Evolutionary conservation across 2,113 vertebrate genomes (phyloP), one percentile per base, ranked within the genome.

Genomic region (Microcebus lehilahytsara): DNA sequence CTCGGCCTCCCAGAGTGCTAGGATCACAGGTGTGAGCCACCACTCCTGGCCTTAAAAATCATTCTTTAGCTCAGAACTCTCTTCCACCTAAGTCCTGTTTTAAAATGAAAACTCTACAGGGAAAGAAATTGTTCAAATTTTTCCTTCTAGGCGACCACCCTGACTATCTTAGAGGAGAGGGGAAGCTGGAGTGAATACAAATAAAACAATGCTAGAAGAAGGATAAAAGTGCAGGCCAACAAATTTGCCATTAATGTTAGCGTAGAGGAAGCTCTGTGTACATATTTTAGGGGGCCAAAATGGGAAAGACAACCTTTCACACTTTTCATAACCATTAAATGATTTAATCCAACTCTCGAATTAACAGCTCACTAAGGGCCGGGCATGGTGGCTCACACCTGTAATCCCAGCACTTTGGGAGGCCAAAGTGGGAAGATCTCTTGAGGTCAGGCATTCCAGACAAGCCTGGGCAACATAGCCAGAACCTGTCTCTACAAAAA

Each of bases 91-190:
- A 84, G 40, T 46, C 49, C 66, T 49, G 5, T 78, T 89, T 96
- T 66, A 72, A 95, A 97, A 53, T 6, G 49, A 97, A 89, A 94
- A 78, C 4, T 37, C 56, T 71, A 5, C n/a, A 46, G 5, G n/a
- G 37, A 86, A 95, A 75, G n/a, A 51, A 53, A 89, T 0, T 16
- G 32, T 49, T 58, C n/a, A 77, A 32, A 32, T 91, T 34, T 90
- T 84, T 64, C 27, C 69, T 89, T 67, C 69, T 37, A 60, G 34
- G 69, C 74, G 75, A 89, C 7, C 16, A 16, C 4, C 16, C 16
- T 86, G 67, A 56, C 37, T 37, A 14, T 46, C 58, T 62, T 67
- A 42, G 32, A 22, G 37, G 30, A 6, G 0, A 40, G 5, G 4
- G 5, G 1, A 69, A 78, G 14, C 49, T 75, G n/a, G 13, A 23